phyloP scores from a whole-genome alignment of 2,797 vertebrate genomes.

The Megalops cyprinoides region DNA sequence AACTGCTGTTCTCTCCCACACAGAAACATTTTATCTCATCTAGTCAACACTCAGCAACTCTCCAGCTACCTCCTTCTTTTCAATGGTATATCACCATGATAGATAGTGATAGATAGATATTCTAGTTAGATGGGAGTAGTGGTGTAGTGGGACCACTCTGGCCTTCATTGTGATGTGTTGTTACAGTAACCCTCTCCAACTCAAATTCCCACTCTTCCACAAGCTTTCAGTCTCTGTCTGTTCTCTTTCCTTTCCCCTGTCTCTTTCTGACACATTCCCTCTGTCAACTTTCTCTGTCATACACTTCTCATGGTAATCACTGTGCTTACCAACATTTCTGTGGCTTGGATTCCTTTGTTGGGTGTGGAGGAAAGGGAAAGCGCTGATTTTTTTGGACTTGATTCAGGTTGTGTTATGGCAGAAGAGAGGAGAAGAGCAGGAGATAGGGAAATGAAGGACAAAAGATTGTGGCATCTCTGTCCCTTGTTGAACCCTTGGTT shows the following conservation, averaged over 20 bases:
- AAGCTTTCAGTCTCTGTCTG: not conserved
- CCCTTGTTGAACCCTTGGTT: not conserved
- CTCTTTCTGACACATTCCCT: not conserved
- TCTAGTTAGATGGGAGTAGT: not conserved
- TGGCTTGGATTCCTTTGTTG: not conserved
- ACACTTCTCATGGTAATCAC: not conserved
- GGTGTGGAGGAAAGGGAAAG: not conserved
- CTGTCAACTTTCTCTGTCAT: not conserved
- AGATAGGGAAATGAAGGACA: not conserved
- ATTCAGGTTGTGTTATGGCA: not conserved
- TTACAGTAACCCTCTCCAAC: not conserved
- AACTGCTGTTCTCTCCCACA: constrained; percentile 2
- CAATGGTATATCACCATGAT: not conserved
- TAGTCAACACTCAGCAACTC: not conserved
- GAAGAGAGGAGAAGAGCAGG: not conserved
- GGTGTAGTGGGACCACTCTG: not conserved
- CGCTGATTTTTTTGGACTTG: not conserved
- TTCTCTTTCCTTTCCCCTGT: not conserved
- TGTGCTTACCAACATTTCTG: not conserved
- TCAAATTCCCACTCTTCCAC: no score
- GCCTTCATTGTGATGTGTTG: not conserved
- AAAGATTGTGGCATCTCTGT: not conserved
- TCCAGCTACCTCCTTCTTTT: not conserved
- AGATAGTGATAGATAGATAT: not conserved
- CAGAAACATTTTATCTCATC: not conserved